These are phyloP conservation scores for Fulica atra DNA, from an alignment of 2,113 vertebrate species.

Conservation along the genomic window DNA sequence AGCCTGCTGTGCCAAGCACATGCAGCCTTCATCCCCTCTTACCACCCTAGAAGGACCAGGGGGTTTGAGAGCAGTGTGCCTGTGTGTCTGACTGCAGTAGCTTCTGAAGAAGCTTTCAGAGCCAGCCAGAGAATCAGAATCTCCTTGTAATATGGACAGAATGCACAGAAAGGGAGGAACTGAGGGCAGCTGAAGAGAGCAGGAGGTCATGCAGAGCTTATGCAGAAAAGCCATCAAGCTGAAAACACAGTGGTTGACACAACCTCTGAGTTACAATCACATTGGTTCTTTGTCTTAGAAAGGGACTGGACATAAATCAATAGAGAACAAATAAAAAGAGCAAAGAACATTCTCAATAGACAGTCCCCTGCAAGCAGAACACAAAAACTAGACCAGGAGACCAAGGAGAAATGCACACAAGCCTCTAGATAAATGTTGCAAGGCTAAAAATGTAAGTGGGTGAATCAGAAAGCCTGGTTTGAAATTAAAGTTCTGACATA, in stretches of 20 bases:
- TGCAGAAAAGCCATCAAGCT: background rate
- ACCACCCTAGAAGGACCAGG: background rate
- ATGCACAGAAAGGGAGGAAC: background rate
- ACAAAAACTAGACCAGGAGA: background rate
- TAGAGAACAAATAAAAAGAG: background rate
- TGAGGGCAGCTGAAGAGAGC: background rate
- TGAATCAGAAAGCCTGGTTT: background rate
- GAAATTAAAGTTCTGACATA: constrained; percentile 30
- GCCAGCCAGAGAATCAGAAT: background rate
- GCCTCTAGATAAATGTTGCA: background rate
- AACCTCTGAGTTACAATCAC: background rate
- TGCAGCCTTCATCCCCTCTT: background rate
- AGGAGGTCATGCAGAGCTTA: background rate
- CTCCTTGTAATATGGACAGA: background rate
- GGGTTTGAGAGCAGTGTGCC: background rate
- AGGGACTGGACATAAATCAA: background rate
- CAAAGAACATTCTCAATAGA: background rate
- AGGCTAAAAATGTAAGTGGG: background rate
- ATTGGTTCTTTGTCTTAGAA: background rate
- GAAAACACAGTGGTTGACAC: background rate
- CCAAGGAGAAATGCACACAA: background rate
- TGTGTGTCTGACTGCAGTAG: background rate
- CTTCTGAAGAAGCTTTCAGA: background rate
- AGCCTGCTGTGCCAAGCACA: background rate
- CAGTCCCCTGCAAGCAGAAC: background rate